Evolutionary conservation across 2,797 vertebrate genomes (phyloP).

Genomic region (Danio choprae): DNA sequence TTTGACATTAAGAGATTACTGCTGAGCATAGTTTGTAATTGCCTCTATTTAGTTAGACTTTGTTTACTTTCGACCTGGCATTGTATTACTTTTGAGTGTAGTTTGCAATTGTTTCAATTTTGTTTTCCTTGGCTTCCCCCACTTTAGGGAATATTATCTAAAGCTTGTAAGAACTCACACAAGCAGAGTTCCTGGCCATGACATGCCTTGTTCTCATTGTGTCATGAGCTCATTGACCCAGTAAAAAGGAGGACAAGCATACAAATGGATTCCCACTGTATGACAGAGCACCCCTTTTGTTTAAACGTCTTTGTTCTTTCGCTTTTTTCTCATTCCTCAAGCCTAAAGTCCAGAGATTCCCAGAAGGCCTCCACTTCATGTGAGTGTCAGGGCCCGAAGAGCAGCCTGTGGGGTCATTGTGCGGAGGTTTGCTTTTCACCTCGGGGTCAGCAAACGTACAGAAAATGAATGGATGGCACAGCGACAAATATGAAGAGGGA

Average conservation of each 20-base stretch:
- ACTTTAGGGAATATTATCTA: neutral
- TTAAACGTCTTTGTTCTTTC: slow-evolving; percentile 57
- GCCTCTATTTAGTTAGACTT: no score
- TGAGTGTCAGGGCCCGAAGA: slow-evolving; percentile 34
- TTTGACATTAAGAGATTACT: no score
- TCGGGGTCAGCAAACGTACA: slow-evolving; percentile 55
- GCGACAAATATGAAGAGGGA: slow-evolving; percentile 29
- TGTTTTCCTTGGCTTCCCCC: no score
- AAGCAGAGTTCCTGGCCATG: slow-evolving; percentile 45
- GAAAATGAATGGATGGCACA: slow-evolving; percentile 7
- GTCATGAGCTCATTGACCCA: slow-evolving; percentile 69
- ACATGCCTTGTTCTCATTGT: slow-evolving; percentile 52
- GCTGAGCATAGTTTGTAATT: no score
- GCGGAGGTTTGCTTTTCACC: slow-evolving; percentile 60
- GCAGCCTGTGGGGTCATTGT: slow-evolving; percentile 51
- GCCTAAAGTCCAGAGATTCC: slow-evolving; percentile 58
- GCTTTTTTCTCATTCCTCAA: slow-evolving; percentile 45
- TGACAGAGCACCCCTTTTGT: slow-evolving; percentile 64
- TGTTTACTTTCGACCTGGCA: no score
- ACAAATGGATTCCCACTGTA: slow-evolving; percentile 72
- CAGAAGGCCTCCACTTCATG: slow-evolving; percentile 61
- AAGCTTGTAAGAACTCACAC: slow-evolving; percentile 28
- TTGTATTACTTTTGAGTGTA: no score
- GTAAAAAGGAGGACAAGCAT: slow-evolving; percentile 70
- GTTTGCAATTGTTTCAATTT: no score